Evolutionary conservation across 2,888 invertebrate species (phyloP), one percentile per base, ranked within the genome.

Genomic region (Unio pictorum): DNA sequence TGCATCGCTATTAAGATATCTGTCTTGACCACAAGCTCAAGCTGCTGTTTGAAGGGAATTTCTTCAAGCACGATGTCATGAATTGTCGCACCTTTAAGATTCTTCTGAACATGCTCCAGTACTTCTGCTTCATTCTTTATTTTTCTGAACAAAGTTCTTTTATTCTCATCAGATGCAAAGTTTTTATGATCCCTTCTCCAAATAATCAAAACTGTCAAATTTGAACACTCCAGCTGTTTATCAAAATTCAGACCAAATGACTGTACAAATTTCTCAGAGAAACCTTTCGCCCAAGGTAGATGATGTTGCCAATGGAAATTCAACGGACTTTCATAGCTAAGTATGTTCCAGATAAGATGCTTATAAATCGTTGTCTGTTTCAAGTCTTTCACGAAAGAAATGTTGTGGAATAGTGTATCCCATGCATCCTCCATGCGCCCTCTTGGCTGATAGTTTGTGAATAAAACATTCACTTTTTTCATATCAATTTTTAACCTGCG

Each of bases 1-100:
- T 77, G 77, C 77, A 77, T 77, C 18, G 74, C 77, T n/a, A 75
- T 70, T n/a, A 77, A 57, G n/a, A 77, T 58, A 20, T 77, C 77
- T 0, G 77, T 75, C 17, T 73, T 67, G 56, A 71, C 68, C n/a
- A 77, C 54, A n/a, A 74, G 28, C 20, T 71, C 34, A 23, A 77
- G 54, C 45, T 77, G 77, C 11, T 75, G 71, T 28, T 68, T 61
- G 73, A 77, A 71, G 17, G 34, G 58, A 61, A 77, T 66, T 2
- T 67, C 23, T 67, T 77, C 77, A 15, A 77, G 61, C 17, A 77
- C 34, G 8, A 77, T 56, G 11, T 30, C 34, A 18, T 61, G 45
- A 4, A 75, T 55, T n/a, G 28, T 56, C 57, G 59, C 63, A 23
- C 55, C 56, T 34, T 28, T 26, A 60, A 77, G 68, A 7, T 68